Base-by-base conservation (phyloP, 2,888 invertebrate species). In the Melanargia galathea region DNA sequence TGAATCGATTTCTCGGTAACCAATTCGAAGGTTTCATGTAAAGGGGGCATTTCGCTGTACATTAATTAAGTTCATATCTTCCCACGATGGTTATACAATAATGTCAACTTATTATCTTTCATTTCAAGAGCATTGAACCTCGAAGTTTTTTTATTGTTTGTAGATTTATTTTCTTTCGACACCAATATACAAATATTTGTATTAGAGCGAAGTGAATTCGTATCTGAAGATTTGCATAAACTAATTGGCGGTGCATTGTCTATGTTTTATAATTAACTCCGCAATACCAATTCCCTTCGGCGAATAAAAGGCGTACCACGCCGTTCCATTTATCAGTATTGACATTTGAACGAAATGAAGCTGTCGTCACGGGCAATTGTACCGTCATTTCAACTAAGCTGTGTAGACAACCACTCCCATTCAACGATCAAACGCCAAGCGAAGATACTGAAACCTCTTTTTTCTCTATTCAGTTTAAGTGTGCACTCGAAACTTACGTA, bases 331-430 rank as follows among this genome's bases (percentile, higher is more conserved):
- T 80, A 87, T 89, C 90, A 89, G 84, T 80, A 86, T 90, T 81
- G 87, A 86, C 86, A 81, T 79, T 80, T 79, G 80, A 84, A 84
- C 88, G 85, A 90, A 90, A 90, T 91, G 90, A 90, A 90, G 89
- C 90, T 86, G 91, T 91, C 89, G 82, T 81, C 81, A 84, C 75
- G 75, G 81, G 83, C 89, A 89, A 91, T 90, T 91, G 91, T 91
- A 88, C 84, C 83, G 91, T 90, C 91, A 82, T 86, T 87, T 90
- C 82, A 84, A 84, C 84, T 84, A 78, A 84, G 79, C 82, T 76
- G 74, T 76, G 76, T 78, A 82, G 89, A 88, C 89, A 86, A 83
- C 78, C 83, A 76, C 80, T 79, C 81, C 90, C 89, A 90, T 91
- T 89, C 83, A 89, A 76, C 83, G 80, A 87, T 87, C 87, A 86